Evolutionary conservation across 1,140 invertebrate species (phyloP).

Genomic region (Brachionus plicatilis): DNA sequence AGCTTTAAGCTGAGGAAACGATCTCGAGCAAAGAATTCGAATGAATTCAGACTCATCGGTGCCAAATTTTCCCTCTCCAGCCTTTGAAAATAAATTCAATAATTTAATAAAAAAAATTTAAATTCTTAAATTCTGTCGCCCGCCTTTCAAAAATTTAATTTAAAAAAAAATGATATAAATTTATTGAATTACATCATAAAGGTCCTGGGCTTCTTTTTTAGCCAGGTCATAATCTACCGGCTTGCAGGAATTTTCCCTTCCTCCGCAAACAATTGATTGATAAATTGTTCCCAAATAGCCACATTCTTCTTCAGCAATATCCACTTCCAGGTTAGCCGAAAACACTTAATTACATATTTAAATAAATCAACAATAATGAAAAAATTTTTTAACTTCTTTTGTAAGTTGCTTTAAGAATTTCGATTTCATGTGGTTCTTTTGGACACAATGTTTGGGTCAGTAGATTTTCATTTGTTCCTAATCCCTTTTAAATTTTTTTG

Average conservation of each 20-base stretch:
- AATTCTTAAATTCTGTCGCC: conserved; percentile 52
- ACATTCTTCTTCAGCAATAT: conserved; percentile 44
- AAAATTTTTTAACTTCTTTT: background rate
- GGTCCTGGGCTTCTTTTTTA: conserved; percentile 45
- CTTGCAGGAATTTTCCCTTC: conserved; percentile 41
- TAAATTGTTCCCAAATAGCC: conserved; percentile 47
- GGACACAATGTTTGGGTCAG: background rate
- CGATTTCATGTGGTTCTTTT: background rate
- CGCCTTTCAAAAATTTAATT: conserved; percentile 45
- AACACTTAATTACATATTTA: conserved; percentile 42
- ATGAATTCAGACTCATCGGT: conserved; percentile 70
- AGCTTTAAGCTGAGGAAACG: conserved; percentile 63
- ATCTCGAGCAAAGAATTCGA: conserved; percentile 64
- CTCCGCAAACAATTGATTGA: conserved; percentile 48
- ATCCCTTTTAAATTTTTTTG: background rate
- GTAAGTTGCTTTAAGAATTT: background rate
- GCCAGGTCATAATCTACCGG: conserved; percentile 43
- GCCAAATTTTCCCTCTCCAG: conserved; percentile 64
- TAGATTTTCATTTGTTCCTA: background rate
- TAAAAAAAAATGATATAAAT: background rate
- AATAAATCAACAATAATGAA: too few species aligned
- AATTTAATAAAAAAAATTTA: too few species aligned
- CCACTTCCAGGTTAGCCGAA: conserved; percentile 44
- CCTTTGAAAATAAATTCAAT: conserved; percentile 40
- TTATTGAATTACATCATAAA: conserved; percentile 44